These are phyloP conservation scores for Crocallis elinguaria DNA, from an alignment of 2,888 invertebrate genomes.

Conservation along the genomic window DNA sequence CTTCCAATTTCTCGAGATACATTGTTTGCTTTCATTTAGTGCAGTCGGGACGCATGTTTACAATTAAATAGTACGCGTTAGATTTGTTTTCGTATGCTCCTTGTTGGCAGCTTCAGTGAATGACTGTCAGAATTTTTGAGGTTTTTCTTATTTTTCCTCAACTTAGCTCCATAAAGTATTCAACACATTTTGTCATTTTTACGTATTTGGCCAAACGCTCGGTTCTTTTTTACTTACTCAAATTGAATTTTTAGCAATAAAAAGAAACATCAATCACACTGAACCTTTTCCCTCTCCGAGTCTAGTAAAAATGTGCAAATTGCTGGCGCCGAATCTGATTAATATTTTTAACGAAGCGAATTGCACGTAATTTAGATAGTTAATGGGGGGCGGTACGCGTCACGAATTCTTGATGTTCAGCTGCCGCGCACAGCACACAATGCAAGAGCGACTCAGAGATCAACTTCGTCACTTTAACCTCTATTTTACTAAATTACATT, in stretches of 20 bases:
- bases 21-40: slow-evolving; percentile 22
- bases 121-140: neutral
- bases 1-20: slow-evolving; percentile 15
- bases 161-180: too few relatives aligned
- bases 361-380: slow-evolving; percentile 32
- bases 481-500: too few relatives aligned
- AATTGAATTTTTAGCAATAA: slow-evolving; percentile 20
- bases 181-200: too few relatives aligned
- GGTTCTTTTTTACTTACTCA: slow-evolving; percentile 3
- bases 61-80: neutral
- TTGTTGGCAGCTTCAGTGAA: neutral
- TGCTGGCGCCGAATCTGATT: slow-evolving; percentile 24
- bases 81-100: neutral
- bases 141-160: too few relatives aligned
- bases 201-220: slow-evolving; percentile 1
- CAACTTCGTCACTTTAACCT: neutral
- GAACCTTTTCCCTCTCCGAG: neutral
- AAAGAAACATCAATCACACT: slow-evolving; percentile 18
- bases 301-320: slow-evolving; percentile 30
- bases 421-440: neutral
- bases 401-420: slow-evolving; percentile 30
- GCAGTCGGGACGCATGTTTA: slow-evolving; percentile 5
- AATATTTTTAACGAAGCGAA: slow-evolving; percentile 30
- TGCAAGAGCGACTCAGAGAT: neutral
- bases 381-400: slow-evolving; percentile 40